phyloP scores from a whole-genome alignment of 1,140 invertebrate species.

The Temnothorax curvispinosus region DNA sequence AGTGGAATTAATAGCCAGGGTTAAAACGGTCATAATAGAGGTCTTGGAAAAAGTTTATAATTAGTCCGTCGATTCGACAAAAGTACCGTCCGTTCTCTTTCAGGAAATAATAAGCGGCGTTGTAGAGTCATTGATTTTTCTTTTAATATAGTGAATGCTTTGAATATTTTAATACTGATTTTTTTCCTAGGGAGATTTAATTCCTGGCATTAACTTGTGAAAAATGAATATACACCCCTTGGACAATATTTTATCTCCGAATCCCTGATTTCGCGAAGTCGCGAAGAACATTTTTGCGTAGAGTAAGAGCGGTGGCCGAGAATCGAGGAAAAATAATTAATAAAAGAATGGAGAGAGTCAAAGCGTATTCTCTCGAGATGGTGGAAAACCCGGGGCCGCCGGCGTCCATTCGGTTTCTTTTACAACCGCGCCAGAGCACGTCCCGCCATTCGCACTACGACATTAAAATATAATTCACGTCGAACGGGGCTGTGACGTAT shows the following conservation, averaged over 20 bases:
- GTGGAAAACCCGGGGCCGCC: background rate
- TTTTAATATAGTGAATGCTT: background rate
- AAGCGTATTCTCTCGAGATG: background rate
- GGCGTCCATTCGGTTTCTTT: constrained; percentile 38
- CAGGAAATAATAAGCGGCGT: constrained; percentile 10
- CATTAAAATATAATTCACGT: constrained; percentile 57
- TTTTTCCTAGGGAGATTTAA: background rate
- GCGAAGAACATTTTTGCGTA: background rate
- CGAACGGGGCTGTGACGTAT: constrained; percentile 33
- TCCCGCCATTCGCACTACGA: constrained; percentile 27
- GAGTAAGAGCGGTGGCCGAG: background rate
- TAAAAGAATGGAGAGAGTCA: background rate
- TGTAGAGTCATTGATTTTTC: background rate
- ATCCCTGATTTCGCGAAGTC: background rate
- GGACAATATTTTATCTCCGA: background rate
- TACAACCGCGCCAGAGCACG: constrained; percentile 21
- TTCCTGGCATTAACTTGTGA: background rate
- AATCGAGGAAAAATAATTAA: constrained; percentile 24
- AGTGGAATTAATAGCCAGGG: background rate
- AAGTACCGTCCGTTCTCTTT: background rate
- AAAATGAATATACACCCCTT: background rate
- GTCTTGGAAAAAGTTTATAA: constrained; percentile 18
- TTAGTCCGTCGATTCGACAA: background rate
- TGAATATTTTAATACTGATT: background rate
- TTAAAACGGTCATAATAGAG: constrained; percentile 2